Base-by-base conservation (phyloP, 64 coral and sea anemone genomes). In the Stichodactyla helianthus region DNA sequence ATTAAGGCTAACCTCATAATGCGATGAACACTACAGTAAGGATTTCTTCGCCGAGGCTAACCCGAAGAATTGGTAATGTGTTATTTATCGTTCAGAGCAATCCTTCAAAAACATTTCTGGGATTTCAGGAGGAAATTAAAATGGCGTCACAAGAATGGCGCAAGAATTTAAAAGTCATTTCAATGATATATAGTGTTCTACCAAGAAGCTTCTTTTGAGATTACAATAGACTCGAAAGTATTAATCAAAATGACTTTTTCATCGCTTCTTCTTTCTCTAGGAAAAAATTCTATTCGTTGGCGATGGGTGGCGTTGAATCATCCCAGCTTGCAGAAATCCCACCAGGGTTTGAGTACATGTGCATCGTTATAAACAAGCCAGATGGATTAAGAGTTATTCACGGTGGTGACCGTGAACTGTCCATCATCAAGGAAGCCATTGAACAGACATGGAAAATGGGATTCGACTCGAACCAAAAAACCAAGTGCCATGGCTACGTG, bases 341-440 rank as follows among this genome's bases (percentile, higher is more conserved):
- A 55, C 57, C 92, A 52, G 94, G 94, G 0, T 95, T 95, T 86
- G 94, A 95, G 54, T 95, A 95, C 59, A 77, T 95, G 79, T 92
- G 90, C 87, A 92, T 95, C 50, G 94, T 89, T 2, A 50, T 95
- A 20, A 87, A 82, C 64, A 25, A 60, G 31, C 31, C 77, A 16
- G 94, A 95, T 85, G 90, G 60, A 52, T 11, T 95, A 16, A 90
- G 94, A 10, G 55, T 95, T 11, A 63, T 95, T 54, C 90, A 87
- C 84, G 94, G 94, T 7, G 71, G 86, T 50, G 91, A 92, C 61
- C 84, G 86, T 57, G 90, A 95, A 59, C n/a, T 89, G 54, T 83
- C 79, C 58, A 92, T 95, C 19, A 89, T 95, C 64, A 85, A 89
- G 50, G 88, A 95, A 55, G 71, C 86, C 63, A 89, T 95, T 78